Evolutionary conservation across 2,888 invertebrate genomes (phyloP).

Genomic region (Alsophila aescularia): DNA sequence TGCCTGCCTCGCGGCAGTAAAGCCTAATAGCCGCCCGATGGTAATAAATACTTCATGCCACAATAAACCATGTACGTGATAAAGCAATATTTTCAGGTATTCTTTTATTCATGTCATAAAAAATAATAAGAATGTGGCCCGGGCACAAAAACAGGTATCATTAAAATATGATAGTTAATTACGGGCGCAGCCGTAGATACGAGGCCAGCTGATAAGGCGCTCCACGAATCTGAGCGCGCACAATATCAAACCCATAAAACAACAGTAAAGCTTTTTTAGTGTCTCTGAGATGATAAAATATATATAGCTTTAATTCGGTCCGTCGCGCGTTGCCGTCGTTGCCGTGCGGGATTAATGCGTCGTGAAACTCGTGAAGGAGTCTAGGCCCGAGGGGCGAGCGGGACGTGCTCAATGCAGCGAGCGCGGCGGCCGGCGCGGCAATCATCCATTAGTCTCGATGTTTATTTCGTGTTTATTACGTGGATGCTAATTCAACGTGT

Average conservation of each 20-base stretch:
- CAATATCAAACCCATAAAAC: slow-evolving; percentile 68
- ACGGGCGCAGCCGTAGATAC: slow-evolving; percentile 23
- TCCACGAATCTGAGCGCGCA: slow-evolving; percentile 51
- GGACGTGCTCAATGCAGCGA: slow-evolving; percentile 5
- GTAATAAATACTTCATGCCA: slow-evolving; percentile 34
- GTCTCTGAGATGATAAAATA: slow-evolving; percentile 66
- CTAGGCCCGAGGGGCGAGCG: slow-evolving; percentile 21
- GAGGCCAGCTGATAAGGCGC: slow-evolving; percentile 36
- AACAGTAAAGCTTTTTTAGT: slow-evolving; percentile 71
- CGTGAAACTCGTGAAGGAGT: no score
- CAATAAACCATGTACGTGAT: slow-evolving; percentile 31
- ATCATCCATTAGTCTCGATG: slow-evolving; percentile 79
- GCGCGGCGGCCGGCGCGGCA: slow-evolving; percentile 43
- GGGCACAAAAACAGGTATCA: slow-evolving; percentile 18
- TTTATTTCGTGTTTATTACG: slow-evolving; percentile 75
- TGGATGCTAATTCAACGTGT: slow-evolving; percentile 67
- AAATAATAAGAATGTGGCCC: slow-evolving; percentile 27
- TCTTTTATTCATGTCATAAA: slow-evolving; percentile 25
- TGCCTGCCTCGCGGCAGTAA: slow-evolving; percentile 33
- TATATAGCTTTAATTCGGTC: slow-evolving; percentile 63
- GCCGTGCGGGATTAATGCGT: slow-evolving; percentile 34
- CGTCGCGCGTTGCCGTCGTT: slow-evolving; percentile 38
- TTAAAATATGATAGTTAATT: slow-evolving; percentile 41
- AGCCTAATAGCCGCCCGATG: slow-evolving; percentile 18
- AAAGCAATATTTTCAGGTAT: slow-evolving; percentile 20